Base-by-base conservation (phyloP, 2,797 vertebrate species). In the Pelobates cultripes region DNA sequence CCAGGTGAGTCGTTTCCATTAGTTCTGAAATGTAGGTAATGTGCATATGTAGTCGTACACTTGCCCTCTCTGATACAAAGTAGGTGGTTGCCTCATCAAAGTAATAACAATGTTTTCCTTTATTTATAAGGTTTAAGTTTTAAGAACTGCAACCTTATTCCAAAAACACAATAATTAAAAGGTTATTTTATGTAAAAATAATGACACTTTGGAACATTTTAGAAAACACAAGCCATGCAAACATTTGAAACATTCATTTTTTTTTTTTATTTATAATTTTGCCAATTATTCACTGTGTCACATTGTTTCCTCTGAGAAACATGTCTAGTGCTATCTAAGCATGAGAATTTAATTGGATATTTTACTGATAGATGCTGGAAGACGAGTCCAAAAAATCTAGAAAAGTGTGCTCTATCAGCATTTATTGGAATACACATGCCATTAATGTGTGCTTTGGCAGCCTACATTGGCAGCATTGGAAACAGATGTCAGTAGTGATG, bases 381-480 rank as follows among this genome's bases (percentile, higher is more conserved):
- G 75, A 77, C 42, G 4, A 55, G 28, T 77, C 64, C 53, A 53
- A 55, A 81, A 81, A 61, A 61, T 75, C 51, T 43, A 43, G 79
- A 83, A 79, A 47, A 86, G 63, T 73, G 77, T 78, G 73, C 74
- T 70, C 68, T 69, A 40, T 87, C 67, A 72, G 74, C 84, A 84
- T 86, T 87, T 88, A 89, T 51, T 60, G 63, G 78, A 84, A 78
- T 64, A 82, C 83, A 83, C 76, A 85, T 68, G 45, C 68, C 80
- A 76, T 75, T 76, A 81, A 81, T 81, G 80, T 57, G 76, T 60
- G 60, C 76, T 78, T 74, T 78, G 75, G 81, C 81, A 83, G 67
- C 28, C 1, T 28, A 28, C 28, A 28, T 28, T 28, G 28, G 28
- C 28, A 28, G 28, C 28, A 28, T 28, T 28, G 28, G 28, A 28